Evolutionary conservation across 2,888 invertebrate genomes (phyloP).

Genomic region (Aradus depressus): DNA sequence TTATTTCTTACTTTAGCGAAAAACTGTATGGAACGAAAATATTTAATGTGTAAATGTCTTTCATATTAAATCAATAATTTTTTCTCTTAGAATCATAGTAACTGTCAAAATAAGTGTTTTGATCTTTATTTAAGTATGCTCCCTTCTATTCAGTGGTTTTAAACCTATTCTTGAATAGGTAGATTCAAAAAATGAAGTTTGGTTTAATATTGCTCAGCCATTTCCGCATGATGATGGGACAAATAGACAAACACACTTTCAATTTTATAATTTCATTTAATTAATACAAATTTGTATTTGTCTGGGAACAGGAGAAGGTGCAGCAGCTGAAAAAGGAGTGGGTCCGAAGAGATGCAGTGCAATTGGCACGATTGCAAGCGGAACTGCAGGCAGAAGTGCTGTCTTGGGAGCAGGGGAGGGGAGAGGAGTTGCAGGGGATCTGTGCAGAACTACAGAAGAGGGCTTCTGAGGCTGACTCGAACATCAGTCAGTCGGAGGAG

Average conservation of each 20-base stretch:
- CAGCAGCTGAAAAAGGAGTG: slow-evolving; percentile 6
- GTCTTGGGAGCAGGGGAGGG: slow-evolving; percentile 35
- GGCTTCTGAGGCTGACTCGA: too few species aligned
- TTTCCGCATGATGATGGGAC: too few species aligned
- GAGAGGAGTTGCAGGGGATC: slow-evolving; percentile 41
- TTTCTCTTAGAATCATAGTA: too few species aligned
- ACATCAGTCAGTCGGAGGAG: too few species aligned
- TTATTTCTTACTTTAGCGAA: neutral
- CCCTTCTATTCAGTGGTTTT: neutral
- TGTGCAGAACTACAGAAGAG: too few species aligned
- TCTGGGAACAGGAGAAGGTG: slow-evolving; percentile 9
- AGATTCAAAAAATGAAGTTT: too few species aligned
- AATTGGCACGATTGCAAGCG: slow-evolving; percentile 27
- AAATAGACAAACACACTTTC: too few species aligned
- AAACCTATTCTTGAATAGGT: slow-evolving; percentile 6
- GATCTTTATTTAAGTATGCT: neutral
- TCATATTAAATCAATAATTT: too few species aligned
- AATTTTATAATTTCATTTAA: too few species aligned
- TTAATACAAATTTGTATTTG: too few species aligned
- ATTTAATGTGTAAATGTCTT: neutral
- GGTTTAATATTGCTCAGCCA: too few species aligned
- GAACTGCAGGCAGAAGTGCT: slow-evolving; percentile 33
- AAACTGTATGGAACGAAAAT: neutral
- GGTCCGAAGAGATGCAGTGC: slow-evolving; percentile 32
- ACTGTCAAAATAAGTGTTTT: too few species aligned